Conservation (phyloP, 2,888 invertebrate species). For the Carpatolechia fugitivella region DNA sequence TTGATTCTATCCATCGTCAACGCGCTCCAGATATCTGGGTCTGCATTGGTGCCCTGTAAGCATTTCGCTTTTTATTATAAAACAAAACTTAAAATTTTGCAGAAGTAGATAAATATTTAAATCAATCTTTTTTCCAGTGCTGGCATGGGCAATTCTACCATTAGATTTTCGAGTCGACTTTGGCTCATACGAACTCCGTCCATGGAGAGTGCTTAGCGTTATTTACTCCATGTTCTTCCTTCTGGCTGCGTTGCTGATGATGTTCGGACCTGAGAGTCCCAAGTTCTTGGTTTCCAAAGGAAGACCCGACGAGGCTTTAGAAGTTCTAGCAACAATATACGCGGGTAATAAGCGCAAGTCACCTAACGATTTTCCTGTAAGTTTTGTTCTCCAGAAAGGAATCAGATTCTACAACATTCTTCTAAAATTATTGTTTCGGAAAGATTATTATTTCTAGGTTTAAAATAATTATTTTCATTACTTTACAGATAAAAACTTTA, state of each 20-base stretch:
- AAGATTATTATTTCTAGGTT: too few species aligned
- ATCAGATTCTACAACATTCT: too few species aligned
- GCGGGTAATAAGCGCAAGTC: slow-evolving; percentile 59
- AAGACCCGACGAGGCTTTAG: slow-evolving; percentile 80
- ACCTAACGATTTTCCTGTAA: slow-evolving; percentile 71
- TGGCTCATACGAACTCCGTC: slow-evolving; percentile 77
- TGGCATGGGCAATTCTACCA: slow-evolving; percentile 84
- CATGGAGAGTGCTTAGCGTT: slow-evolving; percentile 87
- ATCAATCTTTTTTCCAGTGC: slow-evolving; percentile 1
- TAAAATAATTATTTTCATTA: not conserved
- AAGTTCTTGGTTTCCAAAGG: slow-evolving; percentile 85
- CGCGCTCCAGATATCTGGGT: slow-evolving; percentile 61
- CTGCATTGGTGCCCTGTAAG: slow-evolving; percentile 65
- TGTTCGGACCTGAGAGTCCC: slow-evolving; percentile 86
- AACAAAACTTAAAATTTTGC: too few species aligned
- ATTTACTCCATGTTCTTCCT: slow-evolving; percentile 81
- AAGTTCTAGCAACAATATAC: slow-evolving; percentile 81
- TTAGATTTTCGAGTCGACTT: slow-evolving; percentile 62
- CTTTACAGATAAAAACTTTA: slow-evolving; percentile 53
- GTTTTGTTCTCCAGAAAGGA: slow-evolving; percentile 19
- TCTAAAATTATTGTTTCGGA: too few species aligned
- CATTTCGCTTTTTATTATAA: too few species aligned
- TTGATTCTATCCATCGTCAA: slow-evolving; percentile 60
- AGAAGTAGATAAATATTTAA: too few species aligned
- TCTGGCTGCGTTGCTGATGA: slow-evolving; percentile 73